Base-by-base conservation (phyloP, 2,888 invertebrate genomes). In the Nemapogon koenigi region DNA sequence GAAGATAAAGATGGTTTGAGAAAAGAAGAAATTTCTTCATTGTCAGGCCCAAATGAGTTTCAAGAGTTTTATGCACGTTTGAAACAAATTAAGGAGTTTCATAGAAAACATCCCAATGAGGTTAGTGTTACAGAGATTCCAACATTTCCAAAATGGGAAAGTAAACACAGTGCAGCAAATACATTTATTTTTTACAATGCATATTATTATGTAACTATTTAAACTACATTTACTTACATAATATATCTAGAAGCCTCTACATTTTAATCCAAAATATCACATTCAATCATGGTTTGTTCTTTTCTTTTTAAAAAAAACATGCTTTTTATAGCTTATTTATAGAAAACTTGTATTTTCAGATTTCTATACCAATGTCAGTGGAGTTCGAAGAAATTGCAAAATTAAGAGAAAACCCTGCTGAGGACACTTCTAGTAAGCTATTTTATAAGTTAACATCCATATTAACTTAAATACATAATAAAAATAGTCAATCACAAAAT, bases 11-110 rank as follows among this genome's bases (percentile, higher is more conserved):
- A 98, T 81, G 92, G 94, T 1, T 84, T 93, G 47, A 81, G 97
- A 11, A 97, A 96, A 70, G 93, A 95, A 55, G 97, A 98, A 81
- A 94, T 97, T 43, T 86, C 90, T 28, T 90, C 96, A 0, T 76
- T 99, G 15, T 95, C 97, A 0, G 99, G 98, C 0, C 97, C 98
- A 1, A 99, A 99, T 81, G 99, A 99, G 62, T 98, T 99, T 65
- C 90, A 91, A 44, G 99, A 99, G 64, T 99, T 99, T 68, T 98
- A 99, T 65, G 86, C 88, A 1, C 83, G 98, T 25, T 81, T 99
- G 8, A 96, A 97, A 60, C 88, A 90, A 49, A 94, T 99, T 39
- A 97, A 97, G 65, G 97, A 98, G 52, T 97, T 97, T 60, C 97
- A 99, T 59, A 86, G 93, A 39, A 90, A 91, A 60, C 95, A 97